Percentiles rank a stretch among this genome's conserved stretches.
Evolutionary conservation across 2,797 vertebrate species (phyloP).

Genomic region (Myotis myotis): DNA sequence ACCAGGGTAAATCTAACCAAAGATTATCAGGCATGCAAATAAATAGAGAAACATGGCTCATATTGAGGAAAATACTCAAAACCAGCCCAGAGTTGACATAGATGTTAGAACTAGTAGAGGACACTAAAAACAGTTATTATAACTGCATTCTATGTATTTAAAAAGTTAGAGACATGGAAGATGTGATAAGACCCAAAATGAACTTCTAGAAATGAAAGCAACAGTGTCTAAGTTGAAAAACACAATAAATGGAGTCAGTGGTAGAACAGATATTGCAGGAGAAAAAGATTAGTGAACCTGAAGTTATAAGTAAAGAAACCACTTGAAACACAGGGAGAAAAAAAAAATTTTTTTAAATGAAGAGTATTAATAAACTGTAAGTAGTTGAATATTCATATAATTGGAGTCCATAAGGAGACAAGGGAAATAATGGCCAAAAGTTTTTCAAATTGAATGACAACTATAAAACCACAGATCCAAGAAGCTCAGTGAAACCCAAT

Average conservation of each 20-base stretch:
- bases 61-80: neutral
- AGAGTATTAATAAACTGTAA: neutral
- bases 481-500: neutral
- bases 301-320: neutral
- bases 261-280: neutral
- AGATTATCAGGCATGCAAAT: neutral
- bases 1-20: neutral
- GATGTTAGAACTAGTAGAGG: neutral
- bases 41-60: neutral
- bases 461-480: neutral
- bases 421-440: neutral
- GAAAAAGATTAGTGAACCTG: neutral
- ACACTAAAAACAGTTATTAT: neutral
- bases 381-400: neutral
- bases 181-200: neutral
- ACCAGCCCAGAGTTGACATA: neutral
- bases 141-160: neutral
- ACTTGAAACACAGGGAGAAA: neutral
- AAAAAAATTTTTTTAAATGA: neutral
- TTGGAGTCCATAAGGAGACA: neutral
- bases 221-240: neutral
- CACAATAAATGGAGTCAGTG: neutral
- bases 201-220: conserved; percentile 15
- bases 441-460: neutral
- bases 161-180: neutral